Evolutionary conservation across 2,797 vertebrate species (phyloP), one percentile per base, ranked within the genome.

Genomic region (Knipowitschia caucasica): DNA sequence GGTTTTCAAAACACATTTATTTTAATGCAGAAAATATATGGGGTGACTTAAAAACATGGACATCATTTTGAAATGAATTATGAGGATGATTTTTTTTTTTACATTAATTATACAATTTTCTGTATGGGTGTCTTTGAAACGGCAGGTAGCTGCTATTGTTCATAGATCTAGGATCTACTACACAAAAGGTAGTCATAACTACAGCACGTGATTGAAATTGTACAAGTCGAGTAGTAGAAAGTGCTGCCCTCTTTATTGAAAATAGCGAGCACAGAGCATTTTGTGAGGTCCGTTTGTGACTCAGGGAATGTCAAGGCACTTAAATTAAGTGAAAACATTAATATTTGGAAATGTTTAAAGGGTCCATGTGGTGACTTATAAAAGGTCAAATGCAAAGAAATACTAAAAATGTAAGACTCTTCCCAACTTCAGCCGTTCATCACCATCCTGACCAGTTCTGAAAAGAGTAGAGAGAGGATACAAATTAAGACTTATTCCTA

Each of bases 381-480:
- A 80, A 71, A 62, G 25, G 64, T 58, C 56, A 62, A 29, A 59
- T 33, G 53, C 74, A 67, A 73, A 39, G 61, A 29, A 52, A 53
- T 64, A 57, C 51, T 57, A 64, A 44, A 53, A 69, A 50, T 50
- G 50, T 25, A 31, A 30, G 67, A 55, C 30, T 64, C 17, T 81
- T 77, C 56, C 70, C 33, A 45, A 86, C 89, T 88, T 92, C 85
- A 92, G 42, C 91, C 91, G 18, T 79, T 92, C 91, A 92, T 92
- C 70, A 92, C 91, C 91, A 91, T 91, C 81, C 86, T 86, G 76
- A 92, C 90, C 35, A 92, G 86, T 63, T 92, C 91, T 92, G 86
- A 10, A 53, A 80, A 59, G 25, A 78, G 33, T 15, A 63, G 57
- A 64, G 21, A 69, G 3, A 40, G 69, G 29, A 62, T 17, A 62